A percentile compares a stretch with the other conserved stretches of the same genome.
phyloP scores from a whole-genome alignment of 2,113 vertebrate genomes.

The Semicossyphus pulcher region DNA sequence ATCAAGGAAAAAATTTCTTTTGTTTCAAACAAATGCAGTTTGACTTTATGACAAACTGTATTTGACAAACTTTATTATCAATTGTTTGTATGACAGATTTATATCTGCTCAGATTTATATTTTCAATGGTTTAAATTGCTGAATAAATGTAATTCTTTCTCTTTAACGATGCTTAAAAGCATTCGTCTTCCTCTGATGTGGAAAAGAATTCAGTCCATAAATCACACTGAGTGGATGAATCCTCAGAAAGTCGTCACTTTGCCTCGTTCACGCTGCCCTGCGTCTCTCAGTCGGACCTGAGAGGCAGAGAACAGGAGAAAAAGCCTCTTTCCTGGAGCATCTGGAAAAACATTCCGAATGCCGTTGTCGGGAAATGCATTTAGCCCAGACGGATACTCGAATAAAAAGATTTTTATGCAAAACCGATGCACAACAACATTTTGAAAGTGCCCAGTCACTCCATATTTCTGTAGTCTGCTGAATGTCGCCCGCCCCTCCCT shows the following conservation, averaged over 20 bases:
- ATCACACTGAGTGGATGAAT: conserved; percentile 22
- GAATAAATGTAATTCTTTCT: conserved; percentile 1
- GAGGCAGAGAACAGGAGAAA: conserved; percentile 43
- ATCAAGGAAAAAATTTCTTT: too few species aligned
- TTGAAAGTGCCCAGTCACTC: conserved; percentile 48
- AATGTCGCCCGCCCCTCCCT: not conserved
- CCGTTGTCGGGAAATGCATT: conserved; percentile 51
- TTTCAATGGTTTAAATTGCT: not conserved
- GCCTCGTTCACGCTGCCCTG: conserved; percentile 19
- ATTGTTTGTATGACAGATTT: too few species aligned
- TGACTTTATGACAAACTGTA: too few species aligned
- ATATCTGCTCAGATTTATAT: not conserved
- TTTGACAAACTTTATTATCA: too few species aligned
- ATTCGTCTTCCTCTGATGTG: conserved; percentile 1
- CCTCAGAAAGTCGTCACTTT: conserved; percentile 27
- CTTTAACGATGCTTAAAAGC: not conserved
- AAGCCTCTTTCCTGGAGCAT: conserved; percentile 39
- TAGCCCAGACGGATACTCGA: conserved; percentile 69
- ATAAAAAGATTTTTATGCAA: conserved; percentile 61
- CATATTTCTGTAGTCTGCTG: conserved; percentile 43
- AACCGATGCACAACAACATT: conserved; percentile 43
- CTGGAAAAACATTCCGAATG: conserved; percentile 48
- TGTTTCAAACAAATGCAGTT: too few species aligned
- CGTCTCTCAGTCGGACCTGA: conserved; percentile 39
- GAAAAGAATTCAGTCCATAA: conserved; percentile 10